Evolutionary conservation across 2,888 invertebrate genomes (phyloP).

Genomic region (Nomada hirtipes): DNA sequence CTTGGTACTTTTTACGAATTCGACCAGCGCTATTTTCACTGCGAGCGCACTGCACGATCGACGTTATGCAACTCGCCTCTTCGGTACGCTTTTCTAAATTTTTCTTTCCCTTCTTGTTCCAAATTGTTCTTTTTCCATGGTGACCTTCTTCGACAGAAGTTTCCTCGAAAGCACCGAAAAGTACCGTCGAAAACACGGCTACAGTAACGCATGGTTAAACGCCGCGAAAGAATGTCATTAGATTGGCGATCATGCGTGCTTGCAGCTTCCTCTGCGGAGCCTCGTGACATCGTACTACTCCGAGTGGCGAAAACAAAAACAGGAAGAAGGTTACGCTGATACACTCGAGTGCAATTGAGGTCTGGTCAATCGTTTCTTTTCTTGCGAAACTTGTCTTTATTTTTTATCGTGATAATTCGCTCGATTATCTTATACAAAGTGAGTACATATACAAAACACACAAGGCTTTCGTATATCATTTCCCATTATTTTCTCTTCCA

Average conservation of each 20-base stretch:
- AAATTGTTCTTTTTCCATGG: too few relatives aligned
- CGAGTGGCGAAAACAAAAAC: constrained; percentile 59
- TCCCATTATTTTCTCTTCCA: constrained; percentile 18
- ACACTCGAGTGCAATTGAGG: constrained; percentile 54
- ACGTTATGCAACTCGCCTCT: too few relatives aligned
- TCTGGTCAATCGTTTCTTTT: constrained; percentile 33
- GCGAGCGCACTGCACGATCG: too few relatives aligned
- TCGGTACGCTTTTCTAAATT: too few relatives aligned
- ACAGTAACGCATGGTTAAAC: background rate
- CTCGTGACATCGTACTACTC: constrained; percentile 23
- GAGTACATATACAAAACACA: constrained; percentile 73
- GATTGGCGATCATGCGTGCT: constrained; percentile 14
- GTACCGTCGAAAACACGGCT: too few relatives aligned
- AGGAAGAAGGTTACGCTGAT: constrained; percentile 64
- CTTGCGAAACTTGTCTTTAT: constrained; percentile 68
- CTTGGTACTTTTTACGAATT: too few relatives aligned
- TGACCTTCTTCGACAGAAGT: background rate
- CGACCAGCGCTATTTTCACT: too few relatives aligned
- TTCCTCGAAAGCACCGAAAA: background rate
- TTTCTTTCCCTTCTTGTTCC: too few relatives aligned
- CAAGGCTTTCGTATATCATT: constrained; percentile 54
- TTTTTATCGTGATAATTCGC: constrained; percentile 62
- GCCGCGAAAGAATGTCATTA: constrained; percentile 3
- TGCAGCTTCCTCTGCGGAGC: constrained; percentile 22
- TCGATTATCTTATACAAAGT: constrained; percentile 69